Conservation (phyloP, 2,888 invertebrate genomes). For the Drosophila vallismaia region DNA sequence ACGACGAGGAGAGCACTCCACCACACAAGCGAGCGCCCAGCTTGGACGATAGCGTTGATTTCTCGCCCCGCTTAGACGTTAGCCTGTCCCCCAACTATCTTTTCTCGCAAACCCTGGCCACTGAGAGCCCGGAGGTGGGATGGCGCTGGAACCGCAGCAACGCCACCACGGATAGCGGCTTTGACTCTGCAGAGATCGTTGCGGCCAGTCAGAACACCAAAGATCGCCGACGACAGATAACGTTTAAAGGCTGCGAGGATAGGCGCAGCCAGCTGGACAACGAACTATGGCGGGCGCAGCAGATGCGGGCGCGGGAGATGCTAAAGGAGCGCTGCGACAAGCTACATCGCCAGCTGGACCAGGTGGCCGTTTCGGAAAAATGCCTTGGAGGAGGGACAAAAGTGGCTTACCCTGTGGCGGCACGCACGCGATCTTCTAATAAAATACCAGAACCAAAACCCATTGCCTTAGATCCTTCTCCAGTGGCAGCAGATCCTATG, state of each 20-base stretch:
- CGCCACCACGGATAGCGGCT: constrained; percentile 71
- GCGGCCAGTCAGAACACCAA: constrained; percentile 32
- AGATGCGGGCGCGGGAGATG: constrained; percentile 68
- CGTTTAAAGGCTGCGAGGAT: constrained; percentile 49
- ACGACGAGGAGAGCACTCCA: constrained; percentile 74
- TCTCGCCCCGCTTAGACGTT: constrained; percentile 70
- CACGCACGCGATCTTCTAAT: constrained; percentile 21
- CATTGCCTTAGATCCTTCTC: not conserved
- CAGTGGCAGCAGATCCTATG: constrained; percentile 39
- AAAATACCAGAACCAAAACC: constrained; percentile 7
- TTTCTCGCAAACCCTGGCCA: constrained; percentile 79
- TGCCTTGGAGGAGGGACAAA: constrained; percentile 7
- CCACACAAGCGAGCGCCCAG: constrained; percentile 66
- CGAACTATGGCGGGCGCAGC: constrained; percentile 70
- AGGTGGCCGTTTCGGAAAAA: constrained; percentile 40
- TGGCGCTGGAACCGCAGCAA: constrained; percentile 78
- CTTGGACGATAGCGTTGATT: constrained; percentile 77
- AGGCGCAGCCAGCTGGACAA: constrained; percentile 68
- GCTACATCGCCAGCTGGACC: constrained; percentile 72
- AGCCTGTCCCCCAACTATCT: constrained; percentile 75
- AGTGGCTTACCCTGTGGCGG: constrained; percentile 11
- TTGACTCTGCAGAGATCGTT: constrained; percentile 65
- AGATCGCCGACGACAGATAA: constrained; percentile 53
- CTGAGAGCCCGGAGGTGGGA: constrained; percentile 81
- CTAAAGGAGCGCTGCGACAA: constrained; percentile 77